Evolutionary conservation across 2,888 invertebrate species (phyloP).

Genomic region (Petrolisthes manimaculis): DNA sequence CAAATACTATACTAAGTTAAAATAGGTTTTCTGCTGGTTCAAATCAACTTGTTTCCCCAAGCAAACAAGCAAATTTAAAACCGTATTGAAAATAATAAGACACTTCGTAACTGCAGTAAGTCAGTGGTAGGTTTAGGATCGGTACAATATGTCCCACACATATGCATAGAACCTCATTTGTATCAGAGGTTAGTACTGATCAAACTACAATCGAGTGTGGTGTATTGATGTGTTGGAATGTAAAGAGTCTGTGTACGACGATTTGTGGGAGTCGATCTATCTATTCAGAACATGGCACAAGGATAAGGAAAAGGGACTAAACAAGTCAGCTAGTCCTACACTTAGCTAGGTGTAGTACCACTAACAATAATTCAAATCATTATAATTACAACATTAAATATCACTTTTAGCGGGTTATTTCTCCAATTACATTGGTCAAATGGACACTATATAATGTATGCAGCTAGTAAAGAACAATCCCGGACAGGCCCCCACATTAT

Average conservation of each 20-base stretch:
- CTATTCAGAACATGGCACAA: not conserved
- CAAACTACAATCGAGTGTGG: not conserved
- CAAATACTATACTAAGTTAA: not conserved
- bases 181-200: not conserved
- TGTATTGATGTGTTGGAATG: not conserved
- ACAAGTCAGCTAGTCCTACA: not conserved
- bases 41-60: not conserved
- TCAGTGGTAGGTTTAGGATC: not conserved
- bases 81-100: not conserved
- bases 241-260: constrained; percentile 3
- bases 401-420: no score
- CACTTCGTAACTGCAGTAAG: not conserved
- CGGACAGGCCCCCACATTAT: no score
- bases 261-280: constrained; percentile 10
- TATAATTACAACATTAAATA: not conserved
- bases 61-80: not conserved
- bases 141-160: not conserved
- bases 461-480: no score
- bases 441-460: no score
- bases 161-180: not conserved
- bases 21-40: not conserved
- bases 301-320: not conserved
- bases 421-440: no score
- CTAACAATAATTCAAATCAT: not conserved
- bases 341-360: not conserved